Evolutionary conservation across 1,140 invertebrate genomes (phyloP), one percentile per base, ranked within the genome.

Genomic region (Amyelois transitella): DNA sequence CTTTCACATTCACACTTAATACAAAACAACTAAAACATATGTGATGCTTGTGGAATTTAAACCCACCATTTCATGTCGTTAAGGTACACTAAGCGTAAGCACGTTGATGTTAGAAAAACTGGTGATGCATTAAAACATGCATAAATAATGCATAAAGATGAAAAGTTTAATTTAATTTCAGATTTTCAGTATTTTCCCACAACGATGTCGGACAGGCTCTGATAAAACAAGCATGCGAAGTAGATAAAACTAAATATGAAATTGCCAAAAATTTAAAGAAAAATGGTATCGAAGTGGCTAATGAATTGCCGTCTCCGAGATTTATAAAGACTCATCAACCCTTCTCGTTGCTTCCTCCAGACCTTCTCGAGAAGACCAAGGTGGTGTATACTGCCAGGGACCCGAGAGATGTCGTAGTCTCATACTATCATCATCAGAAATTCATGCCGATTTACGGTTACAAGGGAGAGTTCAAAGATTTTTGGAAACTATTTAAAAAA

Each of bases 381-480:
- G 84, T 95, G 8, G 89, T 96, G 6, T 96, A 95, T 69, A 91
- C 96, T 0, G 92, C 93, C 2, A 88, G 96, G 51, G 96, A 97
- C 86, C 95, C 96, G 0, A 95, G 96, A 79, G 96, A 97, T 78
- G 93, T 96, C 0, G 94, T 91, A 1, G 94, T 96, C 0, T 97
- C 95, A 0, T 96, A 93, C 78, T 97, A 93, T 74, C 92, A 96
- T 79, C 91, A 96, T 22, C 94, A 94, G 76, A 90, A 91, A 66
- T 81, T 92, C 1, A 91, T 94, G 49, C 91, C 90, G 53, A 94
- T 93, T 0, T 93, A 94, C 66, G 92, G 92, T 21, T 96, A 93
- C 69, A 65, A 82, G 6, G 94, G 94, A 1, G 91, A 94, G 65
- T 95, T 96, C 68, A 86, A 91, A 60, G 91, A 90, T 43, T 97